phyloP scores from a whole-genome alignment of 2,113 vertebrate genomes.

The Neoarius graeffei region DNA sequence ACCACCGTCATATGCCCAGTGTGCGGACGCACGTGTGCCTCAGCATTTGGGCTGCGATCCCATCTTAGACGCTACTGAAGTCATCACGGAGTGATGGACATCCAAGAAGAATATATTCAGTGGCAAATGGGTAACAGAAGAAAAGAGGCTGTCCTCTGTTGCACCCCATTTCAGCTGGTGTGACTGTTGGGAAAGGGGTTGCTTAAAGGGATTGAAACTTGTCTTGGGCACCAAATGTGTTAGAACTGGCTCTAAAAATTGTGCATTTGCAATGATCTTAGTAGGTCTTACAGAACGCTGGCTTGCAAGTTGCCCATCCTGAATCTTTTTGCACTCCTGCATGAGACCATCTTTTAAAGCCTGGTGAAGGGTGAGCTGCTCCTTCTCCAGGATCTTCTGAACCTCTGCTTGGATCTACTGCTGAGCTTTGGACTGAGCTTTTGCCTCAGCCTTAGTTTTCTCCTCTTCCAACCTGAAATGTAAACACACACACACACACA shows the following conservation, averaged over 20 bases:
- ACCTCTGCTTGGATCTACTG: conserved; percentile 63
- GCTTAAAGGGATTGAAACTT: background rate
- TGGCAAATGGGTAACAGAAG: background rate
- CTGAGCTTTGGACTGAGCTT: conserved; percentile 58
- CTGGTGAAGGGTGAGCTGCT: conserved; percentile 54
- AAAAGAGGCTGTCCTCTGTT: background rate
- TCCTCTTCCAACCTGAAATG: conserved; percentile 62
- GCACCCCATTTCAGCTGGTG: background rate
- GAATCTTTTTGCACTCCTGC: conserved; percentile 58
- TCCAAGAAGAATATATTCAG: background rate
- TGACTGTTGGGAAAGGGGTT: background rate
- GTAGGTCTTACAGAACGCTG: conserved; percentile 69
- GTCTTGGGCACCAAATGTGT: background rate
- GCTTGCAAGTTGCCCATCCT: conserved; percentile 61
- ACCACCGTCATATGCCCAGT: no score
- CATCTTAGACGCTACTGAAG: no score
- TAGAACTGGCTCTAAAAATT: background rate
- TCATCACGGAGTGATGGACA: no score
- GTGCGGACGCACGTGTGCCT: no score
- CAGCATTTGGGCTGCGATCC: no score
- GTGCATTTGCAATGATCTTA: background rate
- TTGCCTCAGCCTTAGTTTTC: conserved; percentile 45
- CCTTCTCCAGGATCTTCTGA: conserved; percentile 60
- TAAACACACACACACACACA: conserved; percentile 34
- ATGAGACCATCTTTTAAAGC: conserved; percentile 57